Conservation (phyloP, 2,797 vertebrate species). For the Ceyx erithaca region DNA sequence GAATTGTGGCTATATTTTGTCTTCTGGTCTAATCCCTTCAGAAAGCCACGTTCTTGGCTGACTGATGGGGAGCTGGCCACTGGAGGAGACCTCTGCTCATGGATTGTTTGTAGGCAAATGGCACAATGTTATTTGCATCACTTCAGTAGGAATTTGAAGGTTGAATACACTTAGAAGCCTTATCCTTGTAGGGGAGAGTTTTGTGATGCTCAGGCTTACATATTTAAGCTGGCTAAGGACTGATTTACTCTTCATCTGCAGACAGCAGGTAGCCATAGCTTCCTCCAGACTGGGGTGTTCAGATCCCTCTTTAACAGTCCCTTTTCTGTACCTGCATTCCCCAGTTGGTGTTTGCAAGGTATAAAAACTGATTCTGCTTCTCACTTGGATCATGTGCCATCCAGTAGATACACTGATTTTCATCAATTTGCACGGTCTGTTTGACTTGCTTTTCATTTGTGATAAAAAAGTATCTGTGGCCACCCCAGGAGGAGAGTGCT, state of each 20-base stretch:
- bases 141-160: neutral
- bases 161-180: neutral
- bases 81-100: neutral
- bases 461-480: neutral
- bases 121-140: neutral
- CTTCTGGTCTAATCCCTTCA: neutral
- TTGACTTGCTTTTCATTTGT: neutral
- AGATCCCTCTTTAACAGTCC: neutral
- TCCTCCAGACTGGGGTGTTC: neutral
- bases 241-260: neutral
- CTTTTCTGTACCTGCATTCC: neutral
- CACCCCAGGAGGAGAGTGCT: neutral
- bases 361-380: neutral
- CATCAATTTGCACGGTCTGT: neutral
- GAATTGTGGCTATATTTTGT: neutral
- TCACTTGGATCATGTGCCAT: neutral
- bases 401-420: neutral
- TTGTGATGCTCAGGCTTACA: neutral
- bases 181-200: neutral
- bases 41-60: neutral
- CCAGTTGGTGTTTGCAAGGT: neutral
- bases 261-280: neutral
- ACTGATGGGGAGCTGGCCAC: neutral
- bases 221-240: neutral
- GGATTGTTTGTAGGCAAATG: neutral